Conservation (phyloP, 2,113 vertebrate genomes). For the Zosterops lateralis region DNA sequence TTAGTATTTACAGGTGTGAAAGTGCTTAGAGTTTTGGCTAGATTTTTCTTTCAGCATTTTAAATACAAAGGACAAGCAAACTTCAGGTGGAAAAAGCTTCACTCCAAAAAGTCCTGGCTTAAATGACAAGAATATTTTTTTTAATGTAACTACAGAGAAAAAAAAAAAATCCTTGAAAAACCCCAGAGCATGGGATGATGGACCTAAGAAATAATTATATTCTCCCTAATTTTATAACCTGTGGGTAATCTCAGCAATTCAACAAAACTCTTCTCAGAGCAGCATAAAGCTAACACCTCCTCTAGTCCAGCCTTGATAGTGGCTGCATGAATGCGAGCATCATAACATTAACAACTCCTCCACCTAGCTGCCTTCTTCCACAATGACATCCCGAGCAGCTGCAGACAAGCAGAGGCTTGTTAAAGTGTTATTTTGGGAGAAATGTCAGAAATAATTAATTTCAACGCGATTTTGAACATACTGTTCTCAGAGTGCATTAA, state of each 20-base stretch:
- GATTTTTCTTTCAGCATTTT: neutral
- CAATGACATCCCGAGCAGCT: neutral
- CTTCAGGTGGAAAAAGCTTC: neutral
- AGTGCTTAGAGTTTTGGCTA: neutral
- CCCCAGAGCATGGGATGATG: neutral
- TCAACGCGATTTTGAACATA: slow-evolving; percentile 6
- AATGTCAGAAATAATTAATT: slow-evolving; percentile 39
- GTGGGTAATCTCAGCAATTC: neutral
- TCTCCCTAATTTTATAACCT: neutral
- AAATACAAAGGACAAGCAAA: neutral
- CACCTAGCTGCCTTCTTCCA: slow-evolving; percentile 35
- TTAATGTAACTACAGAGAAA: neutral
- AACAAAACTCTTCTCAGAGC: neutral
- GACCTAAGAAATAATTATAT: neutral
- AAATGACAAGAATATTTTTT: neutral
- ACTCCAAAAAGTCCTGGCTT: neutral
- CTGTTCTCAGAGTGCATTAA: neutral
- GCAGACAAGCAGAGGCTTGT: neutral
- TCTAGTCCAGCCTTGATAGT: neutral
- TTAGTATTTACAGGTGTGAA: neutral
- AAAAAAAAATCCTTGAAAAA: neutral
- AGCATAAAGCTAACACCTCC: neutral
- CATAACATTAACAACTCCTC: slow-evolving; percentile 1
- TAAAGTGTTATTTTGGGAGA: neutral
- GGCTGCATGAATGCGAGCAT: neutral